Evolutionary conservation across 2,888 invertebrate genomes (phyloP).

Genomic region (Kryphioiulus occultus): DNA sequence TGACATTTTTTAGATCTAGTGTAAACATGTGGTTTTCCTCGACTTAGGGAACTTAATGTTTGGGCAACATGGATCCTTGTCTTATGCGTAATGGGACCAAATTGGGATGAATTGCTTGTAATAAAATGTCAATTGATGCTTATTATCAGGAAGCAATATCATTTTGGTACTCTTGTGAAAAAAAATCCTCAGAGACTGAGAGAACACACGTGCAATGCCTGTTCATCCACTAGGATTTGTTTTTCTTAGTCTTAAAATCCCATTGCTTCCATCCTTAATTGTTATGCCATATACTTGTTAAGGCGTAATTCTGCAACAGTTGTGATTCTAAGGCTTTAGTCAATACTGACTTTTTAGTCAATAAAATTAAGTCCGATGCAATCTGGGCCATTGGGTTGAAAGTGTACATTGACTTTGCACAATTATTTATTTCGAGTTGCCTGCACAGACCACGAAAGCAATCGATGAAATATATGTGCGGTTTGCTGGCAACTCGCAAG

Average conservation of each 20-base stretch:
- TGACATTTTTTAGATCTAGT: neutral
- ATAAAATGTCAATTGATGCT: neutral
- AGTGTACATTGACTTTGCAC: neutral
- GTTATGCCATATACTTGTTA: no score
- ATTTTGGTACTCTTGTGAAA: neutral
- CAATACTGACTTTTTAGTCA: neutral
- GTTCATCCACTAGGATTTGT: neutral
- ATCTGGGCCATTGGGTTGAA: neutral
- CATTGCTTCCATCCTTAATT: neutral
- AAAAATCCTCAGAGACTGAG: neutral
- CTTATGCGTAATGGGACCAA: neutral
- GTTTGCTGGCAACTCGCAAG: neutral
- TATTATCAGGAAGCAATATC: neutral
- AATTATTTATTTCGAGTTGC: slow-evolving; percentile 5
- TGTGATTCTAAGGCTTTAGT: no score
- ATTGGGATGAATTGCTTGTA: neutral
- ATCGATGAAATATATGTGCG: slow-evolving; percentile 9
- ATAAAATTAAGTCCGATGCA: neutral
- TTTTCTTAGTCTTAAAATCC: neutral
- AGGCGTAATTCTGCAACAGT: no score
- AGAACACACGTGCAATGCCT: neutral
- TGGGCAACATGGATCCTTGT: neutral
- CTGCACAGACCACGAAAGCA: neutral
- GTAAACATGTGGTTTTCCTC: no score
- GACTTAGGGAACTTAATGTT: no score